phyloP scores from a whole-genome alignment of 2,888 invertebrate genomes.

The Amblyjoppa proteus region DNA sequence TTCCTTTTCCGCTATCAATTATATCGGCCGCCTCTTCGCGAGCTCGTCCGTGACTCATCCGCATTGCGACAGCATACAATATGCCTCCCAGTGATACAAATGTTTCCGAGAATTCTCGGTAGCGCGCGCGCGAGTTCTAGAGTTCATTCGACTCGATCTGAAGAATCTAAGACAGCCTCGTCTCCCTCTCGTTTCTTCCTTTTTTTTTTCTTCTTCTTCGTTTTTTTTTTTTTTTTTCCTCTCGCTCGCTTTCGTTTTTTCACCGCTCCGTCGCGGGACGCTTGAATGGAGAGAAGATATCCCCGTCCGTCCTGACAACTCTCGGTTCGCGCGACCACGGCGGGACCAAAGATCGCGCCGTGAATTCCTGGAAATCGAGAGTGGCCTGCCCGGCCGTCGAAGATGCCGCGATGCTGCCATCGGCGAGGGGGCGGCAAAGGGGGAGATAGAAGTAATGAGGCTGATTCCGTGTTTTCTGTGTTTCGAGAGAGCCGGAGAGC shows the following conservation, averaged over 20 bases:
- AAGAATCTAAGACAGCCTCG: constrained; percentile 58
- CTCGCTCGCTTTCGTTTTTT: neutral
- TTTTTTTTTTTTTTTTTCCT: neutral
- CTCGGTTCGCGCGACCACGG: constrained; percentile 72
- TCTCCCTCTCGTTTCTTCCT: constrained; percentile 38
- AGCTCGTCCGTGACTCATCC: constrained; percentile 36
- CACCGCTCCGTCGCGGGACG: constrained; percentile 6
- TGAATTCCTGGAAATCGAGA: constrained; percentile 81
- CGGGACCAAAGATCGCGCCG: constrained; percentile 79
- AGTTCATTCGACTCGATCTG: constrained; percentile 64
- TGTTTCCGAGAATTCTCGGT: constrained; percentile 52
- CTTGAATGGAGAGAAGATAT: constrained; percentile 54
- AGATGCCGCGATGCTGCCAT: constrained; percentile 53
- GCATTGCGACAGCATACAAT: constrained; percentile 18
- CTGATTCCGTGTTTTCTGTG: constrained; percentile 83
- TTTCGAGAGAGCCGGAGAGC: constrained; percentile 76
- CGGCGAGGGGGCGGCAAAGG: constrained; percentile 60
- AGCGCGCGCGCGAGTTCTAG: constrained; percentile 19
- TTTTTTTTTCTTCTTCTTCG: neutral
- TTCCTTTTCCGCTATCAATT: constrained; percentile 24
- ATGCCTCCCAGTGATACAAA: constrained; percentile 32
- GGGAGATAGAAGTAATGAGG: constrained; percentile 83
- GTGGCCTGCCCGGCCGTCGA: constrained; percentile 60
- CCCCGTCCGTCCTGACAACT: constrained; percentile 72
- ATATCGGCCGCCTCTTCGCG: constrained; percentile 24